Percentiles rank a stretch among this genome's conserved stretches.
Conservation (phyloP, 2,113 vertebrate species). For the Turnix velox region DNA sequence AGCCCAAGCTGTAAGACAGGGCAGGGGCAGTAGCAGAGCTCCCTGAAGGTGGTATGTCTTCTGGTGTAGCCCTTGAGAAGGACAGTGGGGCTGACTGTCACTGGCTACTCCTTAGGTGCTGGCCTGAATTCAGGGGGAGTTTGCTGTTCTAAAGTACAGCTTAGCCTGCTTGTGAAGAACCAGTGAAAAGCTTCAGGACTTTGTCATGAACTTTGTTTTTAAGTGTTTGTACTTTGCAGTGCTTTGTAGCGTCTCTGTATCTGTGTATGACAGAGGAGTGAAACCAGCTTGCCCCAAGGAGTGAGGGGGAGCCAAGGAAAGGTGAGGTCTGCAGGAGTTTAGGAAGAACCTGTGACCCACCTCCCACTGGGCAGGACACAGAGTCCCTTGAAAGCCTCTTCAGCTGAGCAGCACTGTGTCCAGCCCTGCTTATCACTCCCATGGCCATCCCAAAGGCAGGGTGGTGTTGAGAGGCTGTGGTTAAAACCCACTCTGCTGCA, state of each 20-base stretch:
- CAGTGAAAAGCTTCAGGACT: not conserved
- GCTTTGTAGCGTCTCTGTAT: not conserved
- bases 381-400: not conserved
- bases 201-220: not conserved
- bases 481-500: not conserved
- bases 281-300: fast-evolving
- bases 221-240: not conserved
- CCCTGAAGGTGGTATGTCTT: not conserved
- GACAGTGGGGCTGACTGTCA: not conserved
- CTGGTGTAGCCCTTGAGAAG: not conserved
- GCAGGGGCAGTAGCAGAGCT: not conserved
- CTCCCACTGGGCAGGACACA: not conserved
- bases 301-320: not conserved
- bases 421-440: fast-evolving
- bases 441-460: not conserved
- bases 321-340: fast-evolving
- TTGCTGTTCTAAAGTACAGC: not conserved
- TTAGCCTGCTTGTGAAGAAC: not conserved
- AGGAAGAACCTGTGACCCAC: not conserved
- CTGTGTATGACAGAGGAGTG: not conserved
- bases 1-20: not conserved
- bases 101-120: not conserved
- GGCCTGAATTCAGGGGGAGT: not conserved
- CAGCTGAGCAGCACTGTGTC: fast-evolving
- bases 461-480: not conserved